Evolutionary conservation across 2,888 invertebrate genomes (phyloP).

Genomic region (Drosophila atripex): DNA sequence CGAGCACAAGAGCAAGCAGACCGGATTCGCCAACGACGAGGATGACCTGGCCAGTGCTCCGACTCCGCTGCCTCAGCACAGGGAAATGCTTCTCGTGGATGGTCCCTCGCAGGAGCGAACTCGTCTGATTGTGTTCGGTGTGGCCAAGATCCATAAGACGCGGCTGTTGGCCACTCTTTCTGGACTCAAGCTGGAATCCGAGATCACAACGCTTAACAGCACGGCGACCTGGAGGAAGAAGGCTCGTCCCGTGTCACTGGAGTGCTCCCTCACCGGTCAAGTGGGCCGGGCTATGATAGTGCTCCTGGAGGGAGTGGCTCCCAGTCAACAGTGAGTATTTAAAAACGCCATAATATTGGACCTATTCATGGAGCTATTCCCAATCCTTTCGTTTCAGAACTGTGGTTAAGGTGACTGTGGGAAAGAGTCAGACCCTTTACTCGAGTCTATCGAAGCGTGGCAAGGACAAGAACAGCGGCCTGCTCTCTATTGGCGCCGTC

Average conservation of each 20-base stretch:
- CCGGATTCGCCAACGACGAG: slow-evolving; percentile 65
- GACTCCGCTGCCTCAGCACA: slow-evolving; percentile 81
- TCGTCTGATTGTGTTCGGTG: slow-evolving; percentile 93
- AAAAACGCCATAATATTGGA: too few relatives aligned
- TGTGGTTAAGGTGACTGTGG: slow-evolving; percentile 96
- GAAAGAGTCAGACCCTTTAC: slow-evolving; percentile 95
- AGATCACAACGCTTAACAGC: slow-evolving; percentile 95
- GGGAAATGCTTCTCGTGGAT: slow-evolving; percentile 76
- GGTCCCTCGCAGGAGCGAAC: slow-evolving; percentile 87
- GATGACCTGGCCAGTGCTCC: slow-evolving; percentile 84
- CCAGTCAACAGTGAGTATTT: slow-evolving; percentile 91
- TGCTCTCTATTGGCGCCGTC: slow-evolving; percentile 94
- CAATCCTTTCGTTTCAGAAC: slow-evolving; percentile 86
- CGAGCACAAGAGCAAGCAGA: slow-evolving; percentile 84
- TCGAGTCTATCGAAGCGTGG: slow-evolving; percentile 91
- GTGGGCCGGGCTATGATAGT: slow-evolving; percentile 96
- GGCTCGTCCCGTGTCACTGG: slow-evolving; percentile 88
- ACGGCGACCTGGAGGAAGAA: slow-evolving; percentile 96
- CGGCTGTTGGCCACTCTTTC: slow-evolving; percentile 94
- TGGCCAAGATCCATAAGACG: slow-evolving; percentile 93
- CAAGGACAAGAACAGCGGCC: slow-evolving; percentile 91
- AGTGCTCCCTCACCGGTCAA: slow-evolving; percentile 93
- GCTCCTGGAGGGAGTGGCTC: slow-evolving; percentile 94
- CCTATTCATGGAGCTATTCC: not conserved
- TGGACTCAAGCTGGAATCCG: slow-evolving; percentile 96